Percentiles rank a stretch among this genome's conserved stretches.
Evolutionary conservation across 2,888 invertebrate genomes (phyloP).

Genomic region (Drosophila longiperda): DNA sequence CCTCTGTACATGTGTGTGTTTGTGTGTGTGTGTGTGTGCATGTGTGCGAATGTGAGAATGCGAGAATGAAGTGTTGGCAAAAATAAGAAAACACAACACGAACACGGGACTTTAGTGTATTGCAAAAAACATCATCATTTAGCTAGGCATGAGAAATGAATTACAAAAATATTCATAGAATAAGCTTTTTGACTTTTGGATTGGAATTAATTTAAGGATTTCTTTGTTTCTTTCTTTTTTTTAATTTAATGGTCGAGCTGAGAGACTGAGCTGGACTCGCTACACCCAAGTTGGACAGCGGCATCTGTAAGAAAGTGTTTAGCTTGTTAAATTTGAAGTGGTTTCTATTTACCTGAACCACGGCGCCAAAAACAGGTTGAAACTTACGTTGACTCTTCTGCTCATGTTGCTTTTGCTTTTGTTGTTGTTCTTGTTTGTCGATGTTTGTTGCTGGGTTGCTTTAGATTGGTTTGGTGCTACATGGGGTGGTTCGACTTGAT

Average conservation of each 20-base stretch:
- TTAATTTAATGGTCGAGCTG: conserved; percentile 6
- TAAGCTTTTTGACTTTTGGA: conserved; percentile 26
- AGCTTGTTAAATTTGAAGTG: conserved; percentile 45
- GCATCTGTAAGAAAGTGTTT: conserved; percentile 56
- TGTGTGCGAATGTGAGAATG: conserved; percentile 5
- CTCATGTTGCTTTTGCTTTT: conserved; percentile 1
- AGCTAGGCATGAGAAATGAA: conserved; percentile 7
- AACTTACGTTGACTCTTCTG: conserved; percentile 27
- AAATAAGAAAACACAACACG: conserved; percentile 77
- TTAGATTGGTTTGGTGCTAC: conserved; percentile 20
- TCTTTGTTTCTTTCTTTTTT: conserved; percentile 19
- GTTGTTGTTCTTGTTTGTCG: conserved; percentile 1
- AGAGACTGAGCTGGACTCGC: conserved; percentile 2
- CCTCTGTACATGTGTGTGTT: conserved; percentile 88
- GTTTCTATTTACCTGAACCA: conserved; percentile 67
- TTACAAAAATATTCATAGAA: conserved; percentile 32
- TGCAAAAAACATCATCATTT: conserved; percentile 14
- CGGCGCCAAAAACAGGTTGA: conserved; percentile 21
- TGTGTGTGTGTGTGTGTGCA: conserved; percentile 9
- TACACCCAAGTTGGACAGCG: background rate
- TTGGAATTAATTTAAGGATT: conserved; percentile 11
- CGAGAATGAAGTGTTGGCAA: conserved; percentile 58
- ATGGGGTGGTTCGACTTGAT: conserved; percentile 30
- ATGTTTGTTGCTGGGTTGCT: conserved; percentile 18
- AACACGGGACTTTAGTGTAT: conserved; percentile 49